phyloP scores from a whole-genome alignment of 2,888 invertebrate genomes.

The Ditula angustiorana region DNA sequence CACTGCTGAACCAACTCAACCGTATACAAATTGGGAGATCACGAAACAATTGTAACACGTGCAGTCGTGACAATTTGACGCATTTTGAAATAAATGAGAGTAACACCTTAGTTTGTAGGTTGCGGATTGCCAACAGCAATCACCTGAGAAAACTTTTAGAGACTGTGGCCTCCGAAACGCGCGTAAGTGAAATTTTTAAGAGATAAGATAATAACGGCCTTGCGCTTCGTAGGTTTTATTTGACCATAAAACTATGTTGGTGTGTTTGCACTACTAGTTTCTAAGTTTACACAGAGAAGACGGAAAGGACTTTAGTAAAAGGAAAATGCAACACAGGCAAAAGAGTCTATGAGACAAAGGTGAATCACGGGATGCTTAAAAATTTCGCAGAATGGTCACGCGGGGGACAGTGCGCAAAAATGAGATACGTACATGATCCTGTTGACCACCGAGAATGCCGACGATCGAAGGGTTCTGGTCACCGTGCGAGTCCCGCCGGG shows the following conservation, averaged over 20 bases:
- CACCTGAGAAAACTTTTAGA: conserved; percentile 59
- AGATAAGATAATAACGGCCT: conserved; percentile 73
- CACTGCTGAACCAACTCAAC: conserved; percentile 36
- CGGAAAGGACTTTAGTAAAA: conserved; percentile 42
- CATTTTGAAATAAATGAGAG: background rate
- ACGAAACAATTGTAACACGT: conserved; percentile 50
- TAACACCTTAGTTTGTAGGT: conserved; percentile 46
- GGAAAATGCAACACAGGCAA: conserved; percentile 42
- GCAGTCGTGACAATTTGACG: conserved; percentile 15
- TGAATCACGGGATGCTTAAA: conserved; percentile 44
- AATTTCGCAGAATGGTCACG: conserved; percentile 26
- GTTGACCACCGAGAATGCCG: conserved; percentile 82
- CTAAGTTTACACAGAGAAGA: conserved; percentile 32
- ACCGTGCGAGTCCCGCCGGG: conserved; percentile 70
- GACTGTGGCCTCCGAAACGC: conserved; percentile 60
- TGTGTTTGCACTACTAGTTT: conserved; percentile 8
- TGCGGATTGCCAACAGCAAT: conserved; percentile 60
- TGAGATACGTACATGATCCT: conserved; percentile 78
- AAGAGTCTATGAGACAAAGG: conserved; percentile 49
- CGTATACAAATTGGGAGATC: conserved; percentile 53
- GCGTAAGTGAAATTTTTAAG: conserved; percentile 50
- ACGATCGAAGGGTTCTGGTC: conserved; percentile 80
- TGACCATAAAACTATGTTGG: conserved; percentile 29
- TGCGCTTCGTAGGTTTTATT: conserved; percentile 40
- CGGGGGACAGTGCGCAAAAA: conserved; percentile 6